Percentiles rank a stretch among this genome's conserved stretches.
Evolutionary conservation across 1,140 invertebrate genomes (phyloP).

Genomic region (Drosophila lowei): DNA sequence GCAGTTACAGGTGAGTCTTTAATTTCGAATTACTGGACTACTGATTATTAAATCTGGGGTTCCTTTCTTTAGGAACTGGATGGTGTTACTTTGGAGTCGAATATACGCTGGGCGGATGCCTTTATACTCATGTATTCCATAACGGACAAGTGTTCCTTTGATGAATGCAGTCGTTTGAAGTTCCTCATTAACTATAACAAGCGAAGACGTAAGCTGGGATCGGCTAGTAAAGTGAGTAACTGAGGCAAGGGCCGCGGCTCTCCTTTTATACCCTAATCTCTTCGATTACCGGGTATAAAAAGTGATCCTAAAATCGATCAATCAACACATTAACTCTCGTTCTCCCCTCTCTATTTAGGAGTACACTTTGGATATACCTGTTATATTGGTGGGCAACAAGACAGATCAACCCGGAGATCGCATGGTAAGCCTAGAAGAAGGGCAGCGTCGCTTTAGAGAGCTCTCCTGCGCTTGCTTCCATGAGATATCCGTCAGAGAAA

Average conservation of each 20-base stretch:
- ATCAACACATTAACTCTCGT: too few species aligned
- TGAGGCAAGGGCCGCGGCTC: too few species aligned
- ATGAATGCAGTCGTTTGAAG: constrained; percentile 91
- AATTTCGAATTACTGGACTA: background rate
- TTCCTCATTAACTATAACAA: constrained; percentile 92
- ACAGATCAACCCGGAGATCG: constrained; percentile 89
- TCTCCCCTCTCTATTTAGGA: constrained; percentile 83
- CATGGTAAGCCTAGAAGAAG: constrained; percentile 89
- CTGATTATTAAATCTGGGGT: too few species aligned
- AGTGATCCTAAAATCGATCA: too few species aligned
- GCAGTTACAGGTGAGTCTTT: constrained; percentile 86
- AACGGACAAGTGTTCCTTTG: constrained; percentile 92
- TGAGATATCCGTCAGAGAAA: constrained; percentile 92
- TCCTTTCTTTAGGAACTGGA: constrained; percentile 85
- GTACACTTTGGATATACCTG: constrained; percentile 86
- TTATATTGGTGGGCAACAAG: constrained; percentile 92
- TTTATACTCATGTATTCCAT: constrained; percentile 94
- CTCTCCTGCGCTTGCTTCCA: constrained; percentile 92
- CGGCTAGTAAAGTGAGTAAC: constrained; percentile 81
- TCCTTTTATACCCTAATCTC: too few species aligned
- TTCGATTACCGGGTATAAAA: too few species aligned
- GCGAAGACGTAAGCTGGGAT: constrained; percentile 86
- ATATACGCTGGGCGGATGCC: constrained; percentile 92
- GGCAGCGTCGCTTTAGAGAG: constrained; percentile 88
- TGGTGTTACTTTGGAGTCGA: constrained; percentile 88